Evolutionary conservation across 2,888 invertebrate genomes (phyloP).

Genomic region (Drosophila pegasa): DNA sequence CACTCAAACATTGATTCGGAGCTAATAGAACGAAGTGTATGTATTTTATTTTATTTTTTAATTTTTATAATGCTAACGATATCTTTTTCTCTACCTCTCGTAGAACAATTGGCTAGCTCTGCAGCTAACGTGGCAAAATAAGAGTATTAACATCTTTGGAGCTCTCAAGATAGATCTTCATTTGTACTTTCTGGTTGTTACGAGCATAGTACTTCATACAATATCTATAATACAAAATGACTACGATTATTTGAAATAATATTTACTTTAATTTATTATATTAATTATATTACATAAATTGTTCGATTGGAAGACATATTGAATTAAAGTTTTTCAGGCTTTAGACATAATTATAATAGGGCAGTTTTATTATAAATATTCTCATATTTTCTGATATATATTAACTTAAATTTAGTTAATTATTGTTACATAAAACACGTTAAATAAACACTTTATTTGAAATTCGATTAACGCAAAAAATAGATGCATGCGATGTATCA

Average conservation of each 20-base stretch:
- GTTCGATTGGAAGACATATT: no score
- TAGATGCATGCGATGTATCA: background rate
- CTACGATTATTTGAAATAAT: slow-evolving; percentile 9
- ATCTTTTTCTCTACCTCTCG: background rate
- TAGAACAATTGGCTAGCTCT: slow-evolving; percentile 42
- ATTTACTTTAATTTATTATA: no score
- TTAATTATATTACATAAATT: no score
- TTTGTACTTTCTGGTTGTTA: slow-evolving; percentile 13
- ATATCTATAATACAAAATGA: slow-evolving; percentile 47
- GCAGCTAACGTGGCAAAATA: slow-evolving; percentile 37
- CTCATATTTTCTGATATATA: no score
- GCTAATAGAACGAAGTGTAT: slow-evolving; percentile 33
- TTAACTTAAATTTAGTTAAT: background rate
- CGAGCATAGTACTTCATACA: slow-evolving; percentile 27
- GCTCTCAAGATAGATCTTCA: slow-evolving; percentile 21
- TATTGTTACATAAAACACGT: no score
- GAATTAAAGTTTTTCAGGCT: no score
- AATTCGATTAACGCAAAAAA: background rate
- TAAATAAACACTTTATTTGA: background rate
- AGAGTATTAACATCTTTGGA: slow-evolving; percentile 16
- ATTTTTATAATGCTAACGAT: background rate
- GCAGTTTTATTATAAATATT: no score
- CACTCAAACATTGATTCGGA: background rate
- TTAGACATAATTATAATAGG: no score
- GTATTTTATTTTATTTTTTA: background rate